These are phyloP conservation scores for Pyxicephalus adspersus DNA, from an alignment of 2,113 vertebrate genomes.

Conservation along the genomic window DNA sequence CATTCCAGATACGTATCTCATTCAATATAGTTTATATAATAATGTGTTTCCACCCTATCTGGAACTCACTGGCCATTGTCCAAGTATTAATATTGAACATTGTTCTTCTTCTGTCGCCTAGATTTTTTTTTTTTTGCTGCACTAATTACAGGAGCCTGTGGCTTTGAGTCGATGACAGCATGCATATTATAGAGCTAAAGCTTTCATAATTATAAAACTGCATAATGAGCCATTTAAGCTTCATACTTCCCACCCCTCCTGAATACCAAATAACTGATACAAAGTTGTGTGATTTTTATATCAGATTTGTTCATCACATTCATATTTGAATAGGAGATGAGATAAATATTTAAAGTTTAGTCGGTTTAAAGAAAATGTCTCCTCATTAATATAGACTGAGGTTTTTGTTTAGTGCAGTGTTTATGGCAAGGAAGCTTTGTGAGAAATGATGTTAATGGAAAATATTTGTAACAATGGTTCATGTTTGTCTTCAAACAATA, in stretches of 20 bases:
- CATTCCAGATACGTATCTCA: conserved; percentile 17
- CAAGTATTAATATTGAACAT: conserved; percentile 28
- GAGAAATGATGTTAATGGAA: too few species aligned
- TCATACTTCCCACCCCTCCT: not conserved
- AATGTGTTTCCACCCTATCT: not conserved
- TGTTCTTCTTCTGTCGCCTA: conserved; percentile 1
- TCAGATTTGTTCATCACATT: not conserved
- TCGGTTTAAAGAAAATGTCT: not conserved
- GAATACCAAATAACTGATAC: conserved; percentile 14
- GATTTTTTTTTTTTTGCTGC: conserved; percentile 20
- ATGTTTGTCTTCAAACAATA: too few species aligned
- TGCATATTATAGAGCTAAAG: conserved; percentile 10
- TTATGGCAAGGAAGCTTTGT: too few species aligned
- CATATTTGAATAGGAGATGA: conserved; percentile 11
- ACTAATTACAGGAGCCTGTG: conserved; percentile 36
- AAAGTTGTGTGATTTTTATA: not conserved
- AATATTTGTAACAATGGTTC: too few species aligned
- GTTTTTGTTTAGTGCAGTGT: too few species aligned
- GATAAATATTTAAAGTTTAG: not conserved
- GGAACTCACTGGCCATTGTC: conserved; percentile 19
- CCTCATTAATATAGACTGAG: too few species aligned
- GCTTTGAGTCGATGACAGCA: conserved; percentile 34
- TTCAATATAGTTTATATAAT: not conserved
- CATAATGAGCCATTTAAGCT: conserved; percentile 34
- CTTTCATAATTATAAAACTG: conserved; percentile 31